Conservation (phyloP, 1,140 invertebrate species). For the Lycorma delicatula region DNA sequence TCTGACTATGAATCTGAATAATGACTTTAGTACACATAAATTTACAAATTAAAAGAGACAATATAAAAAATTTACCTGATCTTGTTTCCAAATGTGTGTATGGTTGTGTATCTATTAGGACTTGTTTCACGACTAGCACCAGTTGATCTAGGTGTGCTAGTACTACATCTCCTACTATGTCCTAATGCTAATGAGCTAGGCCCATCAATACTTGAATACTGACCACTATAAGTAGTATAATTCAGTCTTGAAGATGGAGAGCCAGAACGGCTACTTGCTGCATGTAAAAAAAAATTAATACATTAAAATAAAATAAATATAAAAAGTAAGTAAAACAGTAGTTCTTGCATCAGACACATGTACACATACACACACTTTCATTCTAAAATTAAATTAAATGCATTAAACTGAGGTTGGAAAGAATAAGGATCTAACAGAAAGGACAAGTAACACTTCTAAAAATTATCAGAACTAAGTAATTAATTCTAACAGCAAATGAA, state of each 20-base stretch:
- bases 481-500: too few relatives aligned
- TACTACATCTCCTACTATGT: constrained; percentile 44
- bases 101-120: constrained; percentile 43
- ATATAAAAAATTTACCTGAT: not conserved
- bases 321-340: too few relatives aligned
- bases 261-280: constrained; percentile 75
- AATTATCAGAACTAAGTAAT: too few relatives aligned
- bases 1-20: too few relatives aligned
- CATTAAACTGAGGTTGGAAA: too few relatives aligned
- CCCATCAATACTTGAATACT: not conserved
- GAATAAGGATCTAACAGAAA: too few relatives aligned
- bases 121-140: constrained; percentile 61
- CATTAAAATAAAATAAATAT: too few relatives aligned
- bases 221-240: constrained; percentile 52
- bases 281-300: constrained; percentile 19
- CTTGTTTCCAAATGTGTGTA: not conserved
- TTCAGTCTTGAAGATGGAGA: constrained; percentile 74
- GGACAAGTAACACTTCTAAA: too few relatives aligned
- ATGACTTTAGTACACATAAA: not conserved
- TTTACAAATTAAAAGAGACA: not conserved
- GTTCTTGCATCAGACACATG: too few relatives aligned
- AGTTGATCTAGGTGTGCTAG: constrained; percentile 59
- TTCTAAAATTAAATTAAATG: too few relatives aligned
- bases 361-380: too few relatives aligned
- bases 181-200: constrained; percentile 6